A percentile compares a stretch with the other conserved stretches of the same genome.
Evolutionary conservation across 2,113 vertebrate species (phyloP).

Genomic region (Crotalus tigris): DNA sequence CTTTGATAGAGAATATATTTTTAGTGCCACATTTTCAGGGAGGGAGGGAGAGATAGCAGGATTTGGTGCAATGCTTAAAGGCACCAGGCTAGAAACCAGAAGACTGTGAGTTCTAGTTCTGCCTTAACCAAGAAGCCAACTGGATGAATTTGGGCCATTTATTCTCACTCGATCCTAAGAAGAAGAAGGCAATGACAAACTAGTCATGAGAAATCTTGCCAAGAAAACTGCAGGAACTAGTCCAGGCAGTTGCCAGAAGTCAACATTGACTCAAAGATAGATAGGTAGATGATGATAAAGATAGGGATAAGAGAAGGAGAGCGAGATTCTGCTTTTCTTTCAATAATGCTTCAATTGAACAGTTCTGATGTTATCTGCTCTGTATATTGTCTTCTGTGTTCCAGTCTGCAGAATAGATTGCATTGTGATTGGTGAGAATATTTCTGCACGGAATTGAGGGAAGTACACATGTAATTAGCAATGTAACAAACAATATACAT

Average conservation of each 20-base stretch:
- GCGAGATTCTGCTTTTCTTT: not conserved
- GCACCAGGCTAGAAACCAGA: not conserved
- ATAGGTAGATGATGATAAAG: not conserved
- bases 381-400: not conserved
- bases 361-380: not conserved
- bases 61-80: not conserved
- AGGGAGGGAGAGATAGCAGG: not conserved
- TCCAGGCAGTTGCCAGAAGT: not conserved
- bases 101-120: not conserved
- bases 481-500: not conserved
- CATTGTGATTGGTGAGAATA: not conserved
- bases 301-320: not conserved
- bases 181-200: not conserved
- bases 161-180: not conserved
- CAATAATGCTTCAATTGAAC: not conserved
- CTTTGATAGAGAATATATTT: too few species aligned
- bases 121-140: not conserved
- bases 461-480: not conserved
- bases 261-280: not conserved
- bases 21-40: not conserved
- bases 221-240: not conserved
- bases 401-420: not conserved
- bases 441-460: not conserved
- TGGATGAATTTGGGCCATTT: not conserved
- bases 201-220: not conserved